These are phyloP conservation scores for Tretioscincus oriximinensis DNA, from an alignment of 2,113 vertebrate genomes.

Conservation along the genomic window DNA sequence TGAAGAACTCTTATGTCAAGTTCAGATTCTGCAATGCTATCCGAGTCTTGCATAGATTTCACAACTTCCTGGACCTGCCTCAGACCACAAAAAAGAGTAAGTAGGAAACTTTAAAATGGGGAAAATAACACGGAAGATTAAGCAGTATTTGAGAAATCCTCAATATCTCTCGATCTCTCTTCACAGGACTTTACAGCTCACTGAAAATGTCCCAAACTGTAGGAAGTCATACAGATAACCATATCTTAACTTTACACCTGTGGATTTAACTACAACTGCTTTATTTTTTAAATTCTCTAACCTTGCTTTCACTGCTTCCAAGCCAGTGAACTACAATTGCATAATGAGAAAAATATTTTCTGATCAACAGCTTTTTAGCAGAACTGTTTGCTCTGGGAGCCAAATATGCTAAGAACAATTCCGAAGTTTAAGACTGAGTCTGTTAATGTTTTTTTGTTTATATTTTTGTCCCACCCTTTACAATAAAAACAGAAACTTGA, in stretches of 20 bases:
- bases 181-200: no score
- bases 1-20: conserved; percentile 68
- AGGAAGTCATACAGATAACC: neutral
- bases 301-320: neutral
- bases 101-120: neutral
- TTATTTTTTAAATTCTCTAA: neutral
- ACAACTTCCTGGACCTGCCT: conserved; percentile 59
- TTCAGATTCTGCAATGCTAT: conserved; percentile 76
- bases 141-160: no score
- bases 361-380: neutral
- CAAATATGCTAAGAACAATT: neutral
- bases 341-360: neutral
- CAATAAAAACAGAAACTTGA: no score
- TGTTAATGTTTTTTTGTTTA: no score
- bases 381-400: neutral
- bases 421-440: no score
- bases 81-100: conserved; percentile 34
- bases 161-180: no score
- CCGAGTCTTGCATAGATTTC: conserved; percentile 72
- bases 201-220: neutral
- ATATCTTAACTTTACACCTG: neutral
- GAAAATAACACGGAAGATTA: no score
- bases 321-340: neutral
- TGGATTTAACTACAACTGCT: neutral
- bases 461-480: no score